Conservation (phyloP, 2,113 vertebrate genomes). For the Prochilodus magdalenae region DNA sequence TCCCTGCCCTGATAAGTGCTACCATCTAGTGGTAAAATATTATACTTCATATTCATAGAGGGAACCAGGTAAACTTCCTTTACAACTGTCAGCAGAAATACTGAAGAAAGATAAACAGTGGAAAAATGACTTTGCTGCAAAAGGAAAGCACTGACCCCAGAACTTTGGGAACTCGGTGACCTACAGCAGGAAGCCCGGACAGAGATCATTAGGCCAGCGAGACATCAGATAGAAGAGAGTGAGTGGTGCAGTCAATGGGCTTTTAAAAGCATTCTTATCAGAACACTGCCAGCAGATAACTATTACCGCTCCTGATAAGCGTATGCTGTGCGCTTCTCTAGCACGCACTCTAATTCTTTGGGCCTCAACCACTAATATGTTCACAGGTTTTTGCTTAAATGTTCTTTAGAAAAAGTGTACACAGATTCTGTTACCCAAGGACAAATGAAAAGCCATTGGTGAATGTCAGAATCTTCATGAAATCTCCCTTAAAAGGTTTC, state of each 20-base stretch:
- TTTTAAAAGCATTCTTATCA: not conserved
- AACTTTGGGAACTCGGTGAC: not conserved
- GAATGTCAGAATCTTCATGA: too few species aligned
- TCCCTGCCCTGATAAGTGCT: not conserved
- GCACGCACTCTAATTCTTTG: not conserved
- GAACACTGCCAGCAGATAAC: not conserved
- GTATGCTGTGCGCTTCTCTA: not conserved
- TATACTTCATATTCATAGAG: not conserved
- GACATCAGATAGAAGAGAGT: not conserved
- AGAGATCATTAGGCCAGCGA: not conserved
- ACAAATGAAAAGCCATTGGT: too few species aligned
- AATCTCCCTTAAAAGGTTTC: too few species aligned
- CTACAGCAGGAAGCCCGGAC: not conserved
- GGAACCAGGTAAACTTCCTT: not conserved
- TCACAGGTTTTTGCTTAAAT: too few species aligned
- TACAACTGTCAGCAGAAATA: not conserved
- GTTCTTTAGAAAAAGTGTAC: too few species aligned
- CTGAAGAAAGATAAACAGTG: too few species aligned
- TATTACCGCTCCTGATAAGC: not conserved
- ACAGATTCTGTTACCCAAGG: too few species aligned
- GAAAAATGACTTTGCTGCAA: too few species aligned
- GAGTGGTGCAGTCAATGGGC: not conserved
- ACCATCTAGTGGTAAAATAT: slow-evolving; percentile 36
- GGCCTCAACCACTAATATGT: too few species aligned
- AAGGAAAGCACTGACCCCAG: not conserved